Conservation (phyloP, 92 coral and sea anemone species). For the Zoanthus sansibaricus region DNA sequence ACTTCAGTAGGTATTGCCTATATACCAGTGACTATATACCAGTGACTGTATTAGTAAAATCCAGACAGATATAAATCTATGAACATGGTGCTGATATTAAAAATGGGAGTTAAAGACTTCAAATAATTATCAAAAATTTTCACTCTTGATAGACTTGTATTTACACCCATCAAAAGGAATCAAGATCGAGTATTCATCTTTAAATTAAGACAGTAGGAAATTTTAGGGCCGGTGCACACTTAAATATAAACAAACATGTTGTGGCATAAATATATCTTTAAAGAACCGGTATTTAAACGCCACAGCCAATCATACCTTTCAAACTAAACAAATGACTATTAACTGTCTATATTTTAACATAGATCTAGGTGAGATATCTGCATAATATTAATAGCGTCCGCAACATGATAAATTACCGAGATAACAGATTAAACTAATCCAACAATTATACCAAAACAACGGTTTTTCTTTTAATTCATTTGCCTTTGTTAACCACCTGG, state of each 20-base stretch:
- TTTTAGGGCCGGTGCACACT: constrained; percentile 13
- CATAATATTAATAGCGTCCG: not conserved
- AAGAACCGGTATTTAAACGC: not conserved
- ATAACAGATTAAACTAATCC: not conserved
- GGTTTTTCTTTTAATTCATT: not conserved
- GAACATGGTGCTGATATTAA: too few relatives aligned
- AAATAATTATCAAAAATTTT: too few relatives aligned
- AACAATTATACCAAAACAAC: not conserved
- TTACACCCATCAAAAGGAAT: too few relatives aligned
- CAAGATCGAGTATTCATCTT: too few relatives aligned
- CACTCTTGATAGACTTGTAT: too few relatives aligned
- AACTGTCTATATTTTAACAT: not conserved
- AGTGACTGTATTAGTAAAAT: too few relatives aligned
- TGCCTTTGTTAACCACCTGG: constrained; percentile 6
- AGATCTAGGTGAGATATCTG: not conserved
- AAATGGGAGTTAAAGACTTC: too few relatives aligned
- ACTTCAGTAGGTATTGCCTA: too few relatives aligned
- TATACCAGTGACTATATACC: too few relatives aligned
- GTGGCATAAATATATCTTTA: not conserved
- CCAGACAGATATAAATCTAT: too few relatives aligned
- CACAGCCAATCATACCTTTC: not conserved
- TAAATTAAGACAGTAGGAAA: too few relatives aligned
- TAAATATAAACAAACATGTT: constrained; percentile 17
- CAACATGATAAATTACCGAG: not conserved
- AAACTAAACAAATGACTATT: not conserved